Base-by-base conservation (phyloP, 1,140 invertebrate genomes). In the Drosophila kohkoa region DNA sequence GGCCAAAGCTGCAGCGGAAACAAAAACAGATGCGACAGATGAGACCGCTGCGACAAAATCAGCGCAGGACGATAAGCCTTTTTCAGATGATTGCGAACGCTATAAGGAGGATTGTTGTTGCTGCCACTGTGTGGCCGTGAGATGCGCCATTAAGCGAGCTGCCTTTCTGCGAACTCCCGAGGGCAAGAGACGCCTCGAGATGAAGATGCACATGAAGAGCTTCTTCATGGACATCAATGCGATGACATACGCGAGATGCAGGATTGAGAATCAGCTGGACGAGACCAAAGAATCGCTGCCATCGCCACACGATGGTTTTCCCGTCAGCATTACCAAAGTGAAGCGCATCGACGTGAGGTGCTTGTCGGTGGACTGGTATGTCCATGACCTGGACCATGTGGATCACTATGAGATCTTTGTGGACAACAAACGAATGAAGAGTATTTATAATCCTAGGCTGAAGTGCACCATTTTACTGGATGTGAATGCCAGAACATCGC, bases 161-260 rank as follows among this genome's bases (percentile, higher is more conserved):
- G 51, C 67, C 2, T 89, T 51, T 30, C 54, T 79, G n/a, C 4
- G 58, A 1, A 76, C 86, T 0, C 71, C 75, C 3, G 65, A 89
- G 59, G 85, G 85, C 3, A 52, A 89, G 25, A 35, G n/a, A 3
- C 63, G 57, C 0, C 30, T 74, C n/a, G 16, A 81, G 28, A 43
- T 82, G 63, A 89, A 85, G 41, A 32, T 76, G 57, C 60, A 78
- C 20, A 41, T 87, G 46, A 85, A 89, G 45, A 74, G 68, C 59
- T 62, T 89, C 15, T 69, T 89, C 7, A 74, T 89, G 85, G 85
- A 89, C 45, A 54, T 89, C n/a, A 65, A 51, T 46, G 78, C 78
- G 0, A 49, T 89, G 45, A 25, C 85, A 1, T 5, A 28, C 1
- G 67, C 75, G 10, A 72, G 81, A 10, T 28, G 57, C 13, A 35